A percentile compares a stretch with the other conserved stretches of the same genome.
These are phyloP conservation scores for Platynereis dumerilii DNA, from an alignment of 2,888 invertebrate genomes.

Conservation along the genomic window DNA sequence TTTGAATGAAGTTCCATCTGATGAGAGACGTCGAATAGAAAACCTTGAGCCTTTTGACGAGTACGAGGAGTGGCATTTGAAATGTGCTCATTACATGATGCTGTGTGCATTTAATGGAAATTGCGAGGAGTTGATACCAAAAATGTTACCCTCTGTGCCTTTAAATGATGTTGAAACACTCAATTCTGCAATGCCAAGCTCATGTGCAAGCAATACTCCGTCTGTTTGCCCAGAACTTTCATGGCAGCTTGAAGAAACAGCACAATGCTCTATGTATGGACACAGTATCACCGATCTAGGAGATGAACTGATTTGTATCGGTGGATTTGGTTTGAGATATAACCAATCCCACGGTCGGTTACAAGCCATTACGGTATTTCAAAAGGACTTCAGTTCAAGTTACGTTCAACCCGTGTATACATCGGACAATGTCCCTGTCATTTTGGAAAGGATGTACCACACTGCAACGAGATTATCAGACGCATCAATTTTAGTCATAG, in stretches of 20 bases:
- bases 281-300: background rate
- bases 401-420: too few relatives aligned
- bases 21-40: constrained; percentile 57
- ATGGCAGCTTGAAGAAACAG: too few relatives aligned
- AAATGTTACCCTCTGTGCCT: too few relatives aligned
- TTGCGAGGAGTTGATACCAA: background rate
- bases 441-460: constrained; percentile 1
- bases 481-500: background rate
- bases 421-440: background rate
- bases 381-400: too few relatives aligned
- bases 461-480: background rate
- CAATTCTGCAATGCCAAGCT: too few relatives aligned
- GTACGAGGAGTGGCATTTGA: constrained; percentile 66
- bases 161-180: too few relatives aligned
- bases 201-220: too few relatives aligned
- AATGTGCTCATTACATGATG: constrained; percentile 66
- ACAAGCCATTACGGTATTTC: background rate
- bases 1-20: constrained; percentile 42
- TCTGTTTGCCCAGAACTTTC: too few relatives aligned
- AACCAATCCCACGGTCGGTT: background rate
- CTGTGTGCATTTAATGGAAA: constrained; percentile 54
- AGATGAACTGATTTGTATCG: background rate
- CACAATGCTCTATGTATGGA: background rate
- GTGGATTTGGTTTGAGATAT: constrained; percentile 1
- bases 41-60: constrained; percentile 66